These are phyloP conservation scores for Dolomedes plantarius DNA, from an alignment of 2,888 invertebrate species.

Conservation along the genomic window DNA sequence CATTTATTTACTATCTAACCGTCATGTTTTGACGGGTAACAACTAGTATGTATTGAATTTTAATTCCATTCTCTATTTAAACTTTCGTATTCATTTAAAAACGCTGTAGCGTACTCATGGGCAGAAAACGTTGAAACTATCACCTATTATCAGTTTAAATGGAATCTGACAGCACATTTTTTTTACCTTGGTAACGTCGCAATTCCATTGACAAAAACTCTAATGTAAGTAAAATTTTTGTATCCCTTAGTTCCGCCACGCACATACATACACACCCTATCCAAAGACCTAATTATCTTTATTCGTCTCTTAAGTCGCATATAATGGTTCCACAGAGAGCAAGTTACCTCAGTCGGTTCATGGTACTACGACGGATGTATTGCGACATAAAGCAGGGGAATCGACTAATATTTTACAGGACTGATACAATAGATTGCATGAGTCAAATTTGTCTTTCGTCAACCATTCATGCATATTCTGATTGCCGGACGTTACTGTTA, in stretches of 20 bases:
- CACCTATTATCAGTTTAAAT: too few species aligned
- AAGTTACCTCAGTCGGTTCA: background rate
- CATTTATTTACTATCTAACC: too few species aligned
- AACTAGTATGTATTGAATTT: too few species aligned
- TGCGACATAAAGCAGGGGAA: slow-evolving; percentile 38
- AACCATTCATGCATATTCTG: slow-evolving; percentile 29
- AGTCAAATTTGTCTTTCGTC: slow-evolving; percentile 41
- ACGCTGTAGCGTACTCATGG: too few species aligned
- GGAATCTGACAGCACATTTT: too few species aligned
- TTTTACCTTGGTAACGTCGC: background rate
- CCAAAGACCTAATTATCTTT: slow-evolving; percentile 31
- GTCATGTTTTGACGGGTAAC: too few species aligned
- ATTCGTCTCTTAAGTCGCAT: background rate
- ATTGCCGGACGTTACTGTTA: slow-evolving; percentile 22
- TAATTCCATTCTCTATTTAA: too few species aligned
- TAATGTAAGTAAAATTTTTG: background rate
- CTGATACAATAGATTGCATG: slow-evolving; percentile 46
- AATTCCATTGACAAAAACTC: background rate
- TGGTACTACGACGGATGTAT: slow-evolving; percentile 20
- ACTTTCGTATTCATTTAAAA: too few species aligned
- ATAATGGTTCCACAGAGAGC: background rate
- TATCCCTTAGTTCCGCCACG: slow-evolving; percentile 62
- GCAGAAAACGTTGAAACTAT: too few species aligned
- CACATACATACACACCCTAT: too few species aligned
- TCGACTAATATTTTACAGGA: slow-evolving; percentile 25